These are phyloP conservation scores for Boulengeromyrus knoepffleri DNA, from an alignment of 2,113 vertebrate genomes.

Conservation along the genomic window DNA sequence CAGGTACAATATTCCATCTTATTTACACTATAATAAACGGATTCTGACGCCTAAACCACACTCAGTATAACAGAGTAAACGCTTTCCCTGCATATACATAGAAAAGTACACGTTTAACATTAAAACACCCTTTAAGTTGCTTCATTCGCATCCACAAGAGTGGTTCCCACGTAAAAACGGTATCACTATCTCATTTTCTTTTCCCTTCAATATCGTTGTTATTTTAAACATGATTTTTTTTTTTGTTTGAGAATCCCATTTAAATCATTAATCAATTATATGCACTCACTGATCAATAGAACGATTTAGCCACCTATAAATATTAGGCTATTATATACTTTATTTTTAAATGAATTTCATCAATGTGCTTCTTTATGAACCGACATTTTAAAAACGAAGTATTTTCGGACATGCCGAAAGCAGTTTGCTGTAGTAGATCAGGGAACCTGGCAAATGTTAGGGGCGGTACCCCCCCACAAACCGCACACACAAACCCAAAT, in stretches of 20 bases:
- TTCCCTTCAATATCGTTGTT: background rate
- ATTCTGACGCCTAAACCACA: background rate
- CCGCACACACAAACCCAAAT: background rate
- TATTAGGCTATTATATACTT: background rate
- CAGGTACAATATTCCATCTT: background rate
- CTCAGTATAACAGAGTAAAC: background rate
- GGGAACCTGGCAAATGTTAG: background rate
- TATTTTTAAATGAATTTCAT: background rate
- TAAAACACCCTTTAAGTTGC: background rate
- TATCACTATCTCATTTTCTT: background rate
- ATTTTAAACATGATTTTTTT: background rate
- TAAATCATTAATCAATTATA: background rate
- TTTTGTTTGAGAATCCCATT: background rate
- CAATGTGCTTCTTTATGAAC: background rate
- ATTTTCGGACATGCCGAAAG: background rate
- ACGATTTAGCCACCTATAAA: background rate
- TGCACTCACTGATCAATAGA: background rate
- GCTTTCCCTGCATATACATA: background rate
- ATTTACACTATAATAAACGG: background rate
- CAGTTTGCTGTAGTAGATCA: background rate
- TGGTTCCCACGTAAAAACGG: background rate
- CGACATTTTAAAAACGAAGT: background rate
- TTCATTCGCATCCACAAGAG: background rate
- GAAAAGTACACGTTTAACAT: background rate
- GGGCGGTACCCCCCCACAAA: background rate